Evolutionary conservation across 92 coral and sea anemone species (phyloP).

Genomic region (Pocillopora grandis): DNA sequence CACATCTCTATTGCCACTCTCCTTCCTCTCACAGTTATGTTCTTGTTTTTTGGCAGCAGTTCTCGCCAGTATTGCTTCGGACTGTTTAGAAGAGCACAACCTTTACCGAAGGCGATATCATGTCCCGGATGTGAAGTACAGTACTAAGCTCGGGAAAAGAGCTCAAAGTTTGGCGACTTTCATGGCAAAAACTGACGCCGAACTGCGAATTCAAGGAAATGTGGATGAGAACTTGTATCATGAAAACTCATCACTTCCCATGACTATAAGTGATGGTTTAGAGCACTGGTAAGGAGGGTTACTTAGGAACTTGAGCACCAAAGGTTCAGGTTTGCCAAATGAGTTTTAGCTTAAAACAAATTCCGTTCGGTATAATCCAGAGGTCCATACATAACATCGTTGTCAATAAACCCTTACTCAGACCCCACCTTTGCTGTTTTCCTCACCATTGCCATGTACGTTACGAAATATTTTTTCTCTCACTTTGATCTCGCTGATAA

Average conservation of each 20-base stretch:
- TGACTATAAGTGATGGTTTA: background rate
- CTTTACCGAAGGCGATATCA: background rate
- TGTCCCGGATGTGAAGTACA: background rate
- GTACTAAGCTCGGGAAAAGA: background rate
- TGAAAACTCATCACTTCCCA: background rate
- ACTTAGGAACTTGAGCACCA: background rate
- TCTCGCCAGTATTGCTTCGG: background rate
- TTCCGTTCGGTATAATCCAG: too few relatives aligned
- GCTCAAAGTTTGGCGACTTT: background rate
- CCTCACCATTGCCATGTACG: background rate
- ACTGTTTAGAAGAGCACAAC: constrained; percentile 3
- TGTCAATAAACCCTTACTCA: too few relatives aligned
- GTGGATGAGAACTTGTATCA: background rate
- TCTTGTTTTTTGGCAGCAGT: background rate
- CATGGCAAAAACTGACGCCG: background rate
- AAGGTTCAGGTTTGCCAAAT: too few relatives aligned
- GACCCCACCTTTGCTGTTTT: too few relatives aligned
- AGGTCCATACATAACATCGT: too few relatives aligned
- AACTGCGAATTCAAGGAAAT: background rate
- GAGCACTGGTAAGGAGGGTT: background rate
- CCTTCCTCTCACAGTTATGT: too few relatives aligned
- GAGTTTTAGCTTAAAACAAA: background rate
- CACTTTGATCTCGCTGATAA: too few relatives aligned
- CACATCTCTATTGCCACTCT: too few relatives aligned
- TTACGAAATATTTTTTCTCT: background rate